Conservation (phyloP, 1,140 invertebrate species). For the Plectus sambesii region DNA sequence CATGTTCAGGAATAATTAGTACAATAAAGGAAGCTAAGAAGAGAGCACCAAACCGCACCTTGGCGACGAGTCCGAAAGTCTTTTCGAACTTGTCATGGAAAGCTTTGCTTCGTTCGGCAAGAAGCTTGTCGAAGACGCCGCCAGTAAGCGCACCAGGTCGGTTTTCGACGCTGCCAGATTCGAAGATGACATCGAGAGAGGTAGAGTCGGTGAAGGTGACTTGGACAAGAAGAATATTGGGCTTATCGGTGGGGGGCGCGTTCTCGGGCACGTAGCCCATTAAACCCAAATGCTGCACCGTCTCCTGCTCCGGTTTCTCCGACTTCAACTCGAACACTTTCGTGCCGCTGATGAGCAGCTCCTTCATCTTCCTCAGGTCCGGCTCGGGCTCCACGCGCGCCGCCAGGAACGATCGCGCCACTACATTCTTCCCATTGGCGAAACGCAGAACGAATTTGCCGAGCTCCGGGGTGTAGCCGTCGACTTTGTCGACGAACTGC, state of each 20-base stretch:
- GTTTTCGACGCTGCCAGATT: conserved; percentile 42
- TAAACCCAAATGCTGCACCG: not conserved
- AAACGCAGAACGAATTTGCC: too few relatives aligned
- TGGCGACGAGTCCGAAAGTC: conserved; percentile 55
- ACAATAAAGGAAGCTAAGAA: too few relatives aligned
- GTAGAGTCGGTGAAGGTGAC: not conserved
- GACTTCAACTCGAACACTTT: too few relatives aligned
- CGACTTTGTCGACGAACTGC: too few relatives aligned
- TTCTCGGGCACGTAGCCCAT: conserved; percentile 1
- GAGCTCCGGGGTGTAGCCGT: too few relatives aligned
- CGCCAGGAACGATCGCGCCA: conserved; percentile 51
- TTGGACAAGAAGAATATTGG: conserved; percentile 7
- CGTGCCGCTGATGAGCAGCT: too few relatives aligned
- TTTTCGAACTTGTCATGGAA: conserved; percentile 55
- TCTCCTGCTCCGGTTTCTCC: not conserved
- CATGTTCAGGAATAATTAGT: too few relatives aligned
- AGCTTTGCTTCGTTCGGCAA: conserved; percentile 52
- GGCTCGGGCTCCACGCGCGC: not conserved
- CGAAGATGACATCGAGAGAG: conserved; percentile 8
- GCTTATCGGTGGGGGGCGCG: not conserved
- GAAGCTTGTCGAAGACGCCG: conserved; percentile 54
- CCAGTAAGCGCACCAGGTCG: conserved; percentile 54
- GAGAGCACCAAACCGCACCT: conserved; percentile 45
- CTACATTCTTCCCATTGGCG: too few relatives aligned
- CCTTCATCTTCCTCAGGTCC: conserved; percentile 11